Conservation (phyloP, 1,140 invertebrate species). For the Drosophila sp. region DNA sequence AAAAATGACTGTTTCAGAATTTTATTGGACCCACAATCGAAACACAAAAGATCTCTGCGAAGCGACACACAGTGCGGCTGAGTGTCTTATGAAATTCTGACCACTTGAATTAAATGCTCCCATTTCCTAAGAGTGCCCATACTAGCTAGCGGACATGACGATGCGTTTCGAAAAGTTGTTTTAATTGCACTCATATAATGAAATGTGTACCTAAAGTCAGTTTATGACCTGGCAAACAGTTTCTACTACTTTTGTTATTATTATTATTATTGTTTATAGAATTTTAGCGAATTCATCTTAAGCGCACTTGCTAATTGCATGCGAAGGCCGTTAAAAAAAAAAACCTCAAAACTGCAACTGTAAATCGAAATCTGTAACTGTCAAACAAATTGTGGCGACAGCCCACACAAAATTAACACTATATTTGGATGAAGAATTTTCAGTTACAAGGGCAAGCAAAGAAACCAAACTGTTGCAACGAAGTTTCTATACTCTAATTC, state of each 20-base stretch:
- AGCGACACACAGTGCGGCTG: background rate
- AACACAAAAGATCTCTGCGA: slow-evolving; percentile 7
- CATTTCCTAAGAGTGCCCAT: slow-evolving; percentile 40
- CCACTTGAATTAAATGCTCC: slow-evolving; percentile 63
- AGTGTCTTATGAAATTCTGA: slow-evolving; percentile 51
- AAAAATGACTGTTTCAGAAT: slow-evolving; percentile 35
- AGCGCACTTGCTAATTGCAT: slow-evolving; percentile 49
- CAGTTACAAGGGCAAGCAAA: slow-evolving; percentile 33
- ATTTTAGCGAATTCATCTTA: slow-evolving; percentile 48
- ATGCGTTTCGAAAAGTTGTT: slow-evolving; percentile 51
- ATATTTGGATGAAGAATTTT: slow-evolving; percentile 28
- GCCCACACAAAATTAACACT: slow-evolving; percentile 31
- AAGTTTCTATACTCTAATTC: background rate
- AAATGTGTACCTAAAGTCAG: slow-evolving; percentile 30
- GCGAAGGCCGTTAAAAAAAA: slow-evolving; percentile 25
- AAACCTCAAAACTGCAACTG: background rate
- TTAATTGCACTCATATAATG: slow-evolving; percentile 68
- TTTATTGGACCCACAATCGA: slow-evolving; percentile 15
- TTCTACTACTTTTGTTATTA: background rate
- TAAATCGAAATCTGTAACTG: slow-evolving; percentile 5
- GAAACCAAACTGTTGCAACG: no score
- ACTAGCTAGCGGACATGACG: slow-evolving; percentile 67
- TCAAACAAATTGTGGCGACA: slow-evolving; percentile 15
- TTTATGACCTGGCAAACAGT: slow-evolving; percentile 26
- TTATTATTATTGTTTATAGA: slow-evolving; percentile 38